Base-by-base conservation (phyloP, 1,140 invertebrate genomes). In the Zaprionus ghesquierei region DNA sequence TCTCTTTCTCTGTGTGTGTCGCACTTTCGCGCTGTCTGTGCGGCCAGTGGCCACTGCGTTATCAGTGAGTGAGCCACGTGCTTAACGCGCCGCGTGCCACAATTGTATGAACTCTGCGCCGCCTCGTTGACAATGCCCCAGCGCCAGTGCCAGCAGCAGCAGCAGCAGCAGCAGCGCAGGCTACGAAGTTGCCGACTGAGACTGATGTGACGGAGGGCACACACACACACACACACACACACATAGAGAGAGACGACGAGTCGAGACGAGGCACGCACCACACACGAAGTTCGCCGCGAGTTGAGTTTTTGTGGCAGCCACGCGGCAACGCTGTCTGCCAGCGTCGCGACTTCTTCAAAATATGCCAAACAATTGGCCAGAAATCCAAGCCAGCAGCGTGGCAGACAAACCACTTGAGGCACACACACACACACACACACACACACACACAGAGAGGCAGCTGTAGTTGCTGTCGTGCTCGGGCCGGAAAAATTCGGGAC, bases 81-180 rank as follows among this genome's bases (percentile, higher is more conserved):
- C 82, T 87, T 82, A 89, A 87, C 84, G 75, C 84, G 82, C 82
- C 82, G 82, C 82, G 82, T 87, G 84, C 86, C 79, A 89, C 75
- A 89, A 87, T 87, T 87, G 82, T 87, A 87, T 87, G 82, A 87
- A 87, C 82, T 87, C 77, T 68, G 61, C 61, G 82, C 66, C 75
- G 82, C 78, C 75, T 76, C 81, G 82, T 86, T 86, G 82, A 86
- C 82, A 86, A 87, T 82, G 79, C 80, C 59, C 38, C 77, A 75
- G 72, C 78, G 71, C 79, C 79, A 84, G 61, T 65, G 65, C 58
- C 58, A 64, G 60, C 70, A 69, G 72, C 61, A 59, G 63, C 53
- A 61, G 64, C 66, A 68, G 58, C 25, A 44, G 41, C 60, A 59
- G 55, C 58, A 70, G 64, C 50, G 56, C 49, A 63, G 55, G 59